phyloP scores from a whole-genome alignment of 1,140 invertebrate genomes.

The Steinernema khuongi region DNA sequence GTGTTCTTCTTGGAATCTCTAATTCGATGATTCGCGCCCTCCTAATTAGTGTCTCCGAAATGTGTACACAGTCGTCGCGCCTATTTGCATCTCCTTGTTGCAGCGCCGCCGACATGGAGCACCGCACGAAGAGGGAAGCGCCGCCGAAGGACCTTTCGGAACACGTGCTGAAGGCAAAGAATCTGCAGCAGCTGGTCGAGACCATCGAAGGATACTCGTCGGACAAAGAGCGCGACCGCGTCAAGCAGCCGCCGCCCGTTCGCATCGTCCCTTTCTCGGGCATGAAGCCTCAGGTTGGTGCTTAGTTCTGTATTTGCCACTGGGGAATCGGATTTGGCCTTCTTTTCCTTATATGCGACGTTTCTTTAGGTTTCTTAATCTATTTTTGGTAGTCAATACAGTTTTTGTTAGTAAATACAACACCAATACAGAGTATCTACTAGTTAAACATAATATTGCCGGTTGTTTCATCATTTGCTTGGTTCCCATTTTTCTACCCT shows the following conservation, averaged over 20 bases:
- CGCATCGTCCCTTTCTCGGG: slow-evolving; percentile 4
- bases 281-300: slow-evolving; percentile 8
- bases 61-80: neutral
- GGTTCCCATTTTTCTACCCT: too few relatives aligned
- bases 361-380: too few relatives aligned
- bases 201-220: slow-evolving; percentile 1
- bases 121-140: neutral
- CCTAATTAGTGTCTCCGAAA: slow-evolving; percentile 6
- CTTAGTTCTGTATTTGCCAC: neutral
- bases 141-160: slow-evolving; percentile 6
- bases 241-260: slow-evolving; percentile 5
- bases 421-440: too few relatives aligned
- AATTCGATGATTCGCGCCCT: slow-evolving; percentile 13
- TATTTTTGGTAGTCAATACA: too few relatives aligned
- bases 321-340: too few relatives aligned
- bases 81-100: neutral
- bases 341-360: too few relatives aligned
- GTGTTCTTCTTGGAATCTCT: neutral
- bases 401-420: too few relatives aligned
- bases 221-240: neutral
- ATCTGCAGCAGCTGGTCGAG: slow-evolving; percentile 12
- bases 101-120: slow-evolving; percentile 2
- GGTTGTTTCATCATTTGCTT: too few relatives aligned
- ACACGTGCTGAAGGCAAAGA: slow-evolving; percentile 7
- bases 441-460: too few relatives aligned